Base-by-base conservation (phyloP, 2,797 vertebrate genomes). In the Spea hammondii region DNA sequence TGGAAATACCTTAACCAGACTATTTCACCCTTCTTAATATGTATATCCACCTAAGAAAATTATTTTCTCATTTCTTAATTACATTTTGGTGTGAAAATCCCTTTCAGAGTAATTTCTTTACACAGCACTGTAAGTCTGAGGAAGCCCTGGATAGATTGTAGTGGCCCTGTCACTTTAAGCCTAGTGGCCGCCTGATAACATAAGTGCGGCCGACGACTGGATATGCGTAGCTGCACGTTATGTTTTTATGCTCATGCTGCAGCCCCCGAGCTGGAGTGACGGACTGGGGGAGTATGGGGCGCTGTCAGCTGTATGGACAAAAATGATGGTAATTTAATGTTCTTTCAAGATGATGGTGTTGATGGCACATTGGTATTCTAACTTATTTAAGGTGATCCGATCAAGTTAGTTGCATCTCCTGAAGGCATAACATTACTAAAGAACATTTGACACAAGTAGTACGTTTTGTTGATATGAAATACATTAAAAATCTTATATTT, bases 301-400 rank as follows among this genome's bases (percentile, higher is more conserved):
- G 32, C 32, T 32, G 2, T 32, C 32, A 32, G 32, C 1, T 32
- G 32, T 53, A 53, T 53, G 51, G 50, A 62, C 44, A 32, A 62
- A 62, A 62, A 12, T 32, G 14, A 17, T 62, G 12, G 59, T 62
- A 62, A 62, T 62, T 62, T n/a, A 5, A 57, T 47, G 60, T 70
- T 45, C n/a, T 11, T 9, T 64, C 4, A 12, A 70, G 47, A 77
- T 77, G 32, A 32, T 32, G 32, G 32, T 64, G 67, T 44, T 62
- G 55, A 32, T 77, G 44, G 70, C 67, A 53, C 76, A 77, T 48
- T 64, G 14, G 4, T 70, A 64, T 77, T 13, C 57, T 13, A 55
- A 14, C 51, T 77, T 64, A 74, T 51, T 74, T 17, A 51, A 49
- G 47, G 47, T 12, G 11, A 50, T 68, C 5, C 45, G 49, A 49